phyloP scores from a whole-genome alignment of 1,140 invertebrate genomes.

The Drosophila miranda region DNA sequence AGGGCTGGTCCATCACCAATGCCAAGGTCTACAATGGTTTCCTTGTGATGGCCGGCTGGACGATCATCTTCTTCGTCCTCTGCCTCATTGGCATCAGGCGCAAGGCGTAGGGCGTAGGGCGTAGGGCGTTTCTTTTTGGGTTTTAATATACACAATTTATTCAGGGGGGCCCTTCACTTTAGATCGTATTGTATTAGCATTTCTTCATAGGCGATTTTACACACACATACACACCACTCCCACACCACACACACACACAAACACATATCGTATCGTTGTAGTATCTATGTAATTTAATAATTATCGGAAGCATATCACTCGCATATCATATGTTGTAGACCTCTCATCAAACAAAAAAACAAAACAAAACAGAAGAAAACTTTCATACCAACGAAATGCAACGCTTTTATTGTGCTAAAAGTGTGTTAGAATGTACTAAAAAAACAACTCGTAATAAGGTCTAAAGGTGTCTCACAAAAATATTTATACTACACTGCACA shows the following conservation, averaged over 20 bases:
- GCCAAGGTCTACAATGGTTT: conserved; percentile 85
- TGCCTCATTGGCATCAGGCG: conserved; percentile 83
- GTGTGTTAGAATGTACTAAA: conserved; percentile 21
- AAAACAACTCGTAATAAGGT: conserved; percentile 47
- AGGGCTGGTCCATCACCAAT: conserved; percentile 84
- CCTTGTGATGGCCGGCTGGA: conserved; percentile 85
- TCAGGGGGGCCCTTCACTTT: conserved; percentile 31
- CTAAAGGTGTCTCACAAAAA: conserved; percentile 67
- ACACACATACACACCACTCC: conserved; percentile 19
- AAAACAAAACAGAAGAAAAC: conserved; percentile 18
- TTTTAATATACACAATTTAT: conserved; percentile 9
- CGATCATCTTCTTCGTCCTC: conserved; percentile 79
- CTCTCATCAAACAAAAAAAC: conserved; percentile 43
- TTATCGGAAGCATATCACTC: conserved; percentile 76
- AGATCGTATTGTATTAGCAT: conserved; percentile 60
- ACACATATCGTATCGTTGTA: too few relatives aligned
- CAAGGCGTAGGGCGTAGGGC: conserved; percentile 62
- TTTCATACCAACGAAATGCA: conserved; percentile 42
- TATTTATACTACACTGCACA: conserved; percentile 67
- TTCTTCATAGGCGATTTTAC: conserved; percentile 70
- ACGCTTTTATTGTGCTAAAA: conserved; percentile 17
- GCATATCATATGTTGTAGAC: conserved; percentile 59
- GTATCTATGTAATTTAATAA: conserved; percentile 74
- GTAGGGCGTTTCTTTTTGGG: not conserved
- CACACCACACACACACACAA: too few relatives aligned